Evolutionary conservation across 2,113 vertebrate species (phyloP).

Genomic region (Peromyscus californicus): DNA sequence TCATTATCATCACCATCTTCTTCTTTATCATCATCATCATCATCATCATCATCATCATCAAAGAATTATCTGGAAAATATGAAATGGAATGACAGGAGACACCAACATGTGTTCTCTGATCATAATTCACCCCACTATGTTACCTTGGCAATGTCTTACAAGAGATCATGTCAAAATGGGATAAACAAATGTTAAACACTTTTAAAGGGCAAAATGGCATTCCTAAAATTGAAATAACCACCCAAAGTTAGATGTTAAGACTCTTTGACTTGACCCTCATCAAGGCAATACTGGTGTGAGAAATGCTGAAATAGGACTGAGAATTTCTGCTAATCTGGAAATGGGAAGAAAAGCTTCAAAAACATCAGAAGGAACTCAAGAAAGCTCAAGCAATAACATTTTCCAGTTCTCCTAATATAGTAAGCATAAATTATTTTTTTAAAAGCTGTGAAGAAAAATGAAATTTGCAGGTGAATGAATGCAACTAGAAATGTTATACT

Average conservation of each 20-base stretch:
- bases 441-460: background rate
- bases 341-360: background rate
- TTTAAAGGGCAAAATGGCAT: background rate
- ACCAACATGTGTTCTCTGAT: background rate
- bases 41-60: background rate
- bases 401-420: background rate
- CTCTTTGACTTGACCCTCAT: background rate
- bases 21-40: too few species aligned
- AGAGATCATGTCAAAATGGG: background rate
- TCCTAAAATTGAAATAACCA: slow-evolving; percentile 5
- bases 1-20: too few species aligned
- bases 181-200: background rate
- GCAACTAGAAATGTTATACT: background rate
- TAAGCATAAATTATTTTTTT: background rate
- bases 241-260: background rate
- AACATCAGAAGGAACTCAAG: background rate
- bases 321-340: background rate
- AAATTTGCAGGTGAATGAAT: background rate
- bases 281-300: background rate
- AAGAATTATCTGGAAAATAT: background rate
- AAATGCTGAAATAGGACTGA: background rate
- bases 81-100: background rate
- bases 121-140: background rate
- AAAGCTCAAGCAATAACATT: background rate
- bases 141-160: background rate